These are phyloP conservation scores for Ianthella basta DNA, from an alignment of 37 sponge, comb jelly and placozoan species.

Conservation along the genomic window DNA sequence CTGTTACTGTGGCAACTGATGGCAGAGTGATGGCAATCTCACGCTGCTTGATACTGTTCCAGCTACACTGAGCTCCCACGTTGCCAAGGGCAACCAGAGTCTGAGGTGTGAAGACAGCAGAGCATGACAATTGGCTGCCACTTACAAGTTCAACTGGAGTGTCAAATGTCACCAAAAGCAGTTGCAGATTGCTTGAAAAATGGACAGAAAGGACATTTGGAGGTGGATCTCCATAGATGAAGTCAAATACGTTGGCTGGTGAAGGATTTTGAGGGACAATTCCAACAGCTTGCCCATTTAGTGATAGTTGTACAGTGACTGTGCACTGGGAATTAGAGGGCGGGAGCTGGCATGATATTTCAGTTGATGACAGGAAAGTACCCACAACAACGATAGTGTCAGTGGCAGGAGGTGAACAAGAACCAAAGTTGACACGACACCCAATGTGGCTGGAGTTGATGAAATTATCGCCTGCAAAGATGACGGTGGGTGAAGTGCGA, in stretches of 20 bases:
- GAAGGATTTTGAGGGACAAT: neutral
- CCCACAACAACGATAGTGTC: neutral
- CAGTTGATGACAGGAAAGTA: slow-evolving; percentile 4
- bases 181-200: slow-evolving; percentile 56
- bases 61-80: slow-evolving; percentile 40
- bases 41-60: slow-evolving; percentile 20
- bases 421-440: slow-evolving; percentile 45
- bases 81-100: slow-evolving; percentile 53
- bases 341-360: slow-evolving; percentile 62
- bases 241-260: slow-evolving; percentile 33
- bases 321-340: slow-evolving; percentile 60
- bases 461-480: slow-evolving; percentile 55
- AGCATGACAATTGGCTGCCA: slow-evolving; percentile 21
- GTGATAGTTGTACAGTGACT: slow-evolving; percentile 46
- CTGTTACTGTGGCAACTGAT: slow-evolving; percentile 33
- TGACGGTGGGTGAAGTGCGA: slow-evolving; percentile 14
- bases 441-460: slow-evolving; percentile 29
- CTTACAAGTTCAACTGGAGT: slow-evolving; percentile 15
- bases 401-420: slow-evolving; percentile 8
- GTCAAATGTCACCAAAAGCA: slow-evolving; percentile 65
- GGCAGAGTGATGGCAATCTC: slow-evolving; percentile 45
- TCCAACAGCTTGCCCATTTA: slow-evolving; percentile 80
- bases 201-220: slow-evolving; percentile 38
- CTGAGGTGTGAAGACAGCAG: slow-evolving; percentile 29
- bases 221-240: slow-evolving; percentile 45